Conservation (phyloP, 2,797 vertebrate genomes). For the Eremophila alpestris region DNA sequence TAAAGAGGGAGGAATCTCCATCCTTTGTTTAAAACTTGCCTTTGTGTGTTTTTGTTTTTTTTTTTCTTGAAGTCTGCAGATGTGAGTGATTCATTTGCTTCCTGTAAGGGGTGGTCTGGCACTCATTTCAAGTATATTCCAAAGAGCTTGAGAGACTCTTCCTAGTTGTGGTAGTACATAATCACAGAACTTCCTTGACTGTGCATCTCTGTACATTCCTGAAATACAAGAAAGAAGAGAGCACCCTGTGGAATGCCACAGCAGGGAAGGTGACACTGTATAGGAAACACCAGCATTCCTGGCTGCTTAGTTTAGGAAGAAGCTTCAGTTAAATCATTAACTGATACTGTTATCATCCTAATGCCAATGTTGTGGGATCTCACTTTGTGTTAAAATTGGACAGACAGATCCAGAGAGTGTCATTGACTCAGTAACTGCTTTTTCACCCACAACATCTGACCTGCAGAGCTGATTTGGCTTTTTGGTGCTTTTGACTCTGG, state of each 20-base stretch:
- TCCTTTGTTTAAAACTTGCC: neutral
- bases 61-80: neutral
- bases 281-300: neutral
- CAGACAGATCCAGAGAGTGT: neutral
- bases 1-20: neutral
- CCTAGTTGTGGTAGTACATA: neutral
- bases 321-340: neutral
- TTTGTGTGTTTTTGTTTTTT: neutral
- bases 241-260: neutral
- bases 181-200: neutral
- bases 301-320: neutral
- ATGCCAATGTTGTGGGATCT: neutral
- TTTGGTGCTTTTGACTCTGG: neutral
- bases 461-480: neutral
- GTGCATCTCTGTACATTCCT: neutral
- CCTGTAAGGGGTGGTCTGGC: neutral
- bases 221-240: neutral
- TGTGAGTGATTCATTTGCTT: conserved; percentile 4
- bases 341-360: neutral
- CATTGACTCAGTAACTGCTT: neutral
- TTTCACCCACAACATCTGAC: neutral
- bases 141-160: neutral
- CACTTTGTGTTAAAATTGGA: neutral
- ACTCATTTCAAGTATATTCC: neutral
- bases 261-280: neutral